Evolutionary conservation across 2,888 invertebrate genomes (phyloP), one percentile per base, ranked within the genome.

Genomic region (Cephonodes hylas): DNA sequence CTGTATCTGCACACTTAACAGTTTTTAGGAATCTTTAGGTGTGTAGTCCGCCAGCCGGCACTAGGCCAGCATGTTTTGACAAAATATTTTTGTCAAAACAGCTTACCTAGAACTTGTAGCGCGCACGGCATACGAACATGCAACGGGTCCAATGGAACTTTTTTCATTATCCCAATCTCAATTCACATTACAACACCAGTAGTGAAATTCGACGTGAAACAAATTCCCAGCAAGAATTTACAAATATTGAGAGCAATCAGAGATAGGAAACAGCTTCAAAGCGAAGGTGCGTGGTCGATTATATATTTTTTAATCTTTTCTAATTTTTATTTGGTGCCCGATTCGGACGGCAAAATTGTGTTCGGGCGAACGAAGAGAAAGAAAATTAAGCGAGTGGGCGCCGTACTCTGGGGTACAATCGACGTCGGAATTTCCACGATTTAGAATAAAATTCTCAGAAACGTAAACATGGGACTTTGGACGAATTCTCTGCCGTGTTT

Each of bases 361-460:
- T 31, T 59, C 7, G 53, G 18, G 34, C 58, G 53, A 60, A 22
- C 18, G 66, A 64, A 66, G 69, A 62, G 63, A 63, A 72, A 66
- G 64, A 70, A 71, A 62, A 72, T 70, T 69, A 69, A 69, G 63
- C 59, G 62, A 65, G 66, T 68, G 56, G 67, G 70, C 59, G 59
- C 34, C 62, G 48, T 60, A 61, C 63, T 66, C 65, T 60, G 57
- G n/a, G n/a, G 67, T 73, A 70, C 66, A 75, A 65, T 64, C 66
- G 60, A 0, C 27, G 27, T 13, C 15, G 25, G 13, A 60, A 25
- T 42, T 34, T 58, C n/a, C n/a, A 20, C 23, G n/a, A 56, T 20
- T 18, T 56, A 31, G 18, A 45, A 45, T 3, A 31, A 34, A 31
- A 27, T 25, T 6, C 13, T 23, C 2, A 1, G 3, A 27, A 18